A percentile compares a stretch with the other conserved stretches of the same genome.
phyloP scores from a whole-genome alignment of 1,140 invertebrate genomes.

The Battus philenor region DNA sequence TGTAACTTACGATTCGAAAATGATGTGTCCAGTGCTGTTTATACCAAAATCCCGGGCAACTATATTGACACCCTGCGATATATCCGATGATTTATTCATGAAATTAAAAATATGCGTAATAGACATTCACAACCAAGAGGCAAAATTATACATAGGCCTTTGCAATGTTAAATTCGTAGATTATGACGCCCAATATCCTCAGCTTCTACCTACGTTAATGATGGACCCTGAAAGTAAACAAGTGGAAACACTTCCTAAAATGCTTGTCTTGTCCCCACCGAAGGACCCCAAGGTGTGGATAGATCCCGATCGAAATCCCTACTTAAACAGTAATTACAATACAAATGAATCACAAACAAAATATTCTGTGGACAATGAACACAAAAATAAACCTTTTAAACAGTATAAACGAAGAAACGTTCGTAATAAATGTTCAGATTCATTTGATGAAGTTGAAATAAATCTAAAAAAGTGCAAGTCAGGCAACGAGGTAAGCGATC shows the following conservation, averaged over 20 bases:
- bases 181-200: no score
- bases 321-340: constrained; percentile 49
- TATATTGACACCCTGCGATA: constrained; percentile 42
- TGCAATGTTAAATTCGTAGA: constrained; percentile 54
- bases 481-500: constrained; percentile 21
- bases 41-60: constrained; percentile 50
- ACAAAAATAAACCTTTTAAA: constrained; percentile 43
- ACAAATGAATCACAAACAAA: constrained; percentile 26
- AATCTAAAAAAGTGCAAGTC: constrained; percentile 16
- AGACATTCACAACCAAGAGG: constrained; percentile 46
- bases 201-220: no score
- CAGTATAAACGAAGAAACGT: constrained; percentile 41
- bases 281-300: constrained; percentile 62
- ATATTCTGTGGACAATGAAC: constrained; percentile 24
- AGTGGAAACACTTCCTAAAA: no score
- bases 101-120: constrained; percentile 47
- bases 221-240: no score
- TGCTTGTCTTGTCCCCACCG: no score
- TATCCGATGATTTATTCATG: constrained; percentile 47
- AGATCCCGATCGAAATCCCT: constrained; percentile 50
- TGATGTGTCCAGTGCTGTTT: constrained; percentile 44
- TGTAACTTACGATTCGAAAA: no score
- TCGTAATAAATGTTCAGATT: constrained; percentile 44
- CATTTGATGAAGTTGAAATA: constrained; percentile 16
- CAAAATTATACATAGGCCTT: constrained; percentile 48